A percentile compares a stretch with the other conserved stretches of the same genome.
These are phyloP conservation scores for Hippasteria phrygiana DNA, from an alignment of 53 echinoderm and acorn worm species.

Conservation along the genomic window DNA sequence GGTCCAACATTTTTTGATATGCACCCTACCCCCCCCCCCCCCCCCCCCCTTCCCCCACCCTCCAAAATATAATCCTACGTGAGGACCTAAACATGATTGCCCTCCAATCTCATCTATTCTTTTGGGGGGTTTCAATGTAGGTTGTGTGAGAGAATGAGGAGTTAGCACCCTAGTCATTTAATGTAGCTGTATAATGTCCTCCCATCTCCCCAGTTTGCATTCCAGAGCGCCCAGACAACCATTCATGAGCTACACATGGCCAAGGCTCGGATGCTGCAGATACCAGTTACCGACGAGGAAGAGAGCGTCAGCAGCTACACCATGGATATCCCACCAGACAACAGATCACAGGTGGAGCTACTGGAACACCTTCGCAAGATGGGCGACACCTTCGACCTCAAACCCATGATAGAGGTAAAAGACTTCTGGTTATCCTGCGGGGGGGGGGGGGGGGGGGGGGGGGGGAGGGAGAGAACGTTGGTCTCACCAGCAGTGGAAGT, in stretches of 20 bases:
- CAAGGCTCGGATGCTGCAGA: conserved; percentile 52
- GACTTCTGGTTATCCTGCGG: no score
- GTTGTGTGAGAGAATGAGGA: no score
- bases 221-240: conserved; percentile 80
- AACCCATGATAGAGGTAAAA: conserved; percentile 72
- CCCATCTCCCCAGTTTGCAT: conserved; percentile 75
- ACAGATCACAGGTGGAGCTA: conserved; percentile 69
- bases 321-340: conserved; percentile 46
- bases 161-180: no score
- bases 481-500: no score
- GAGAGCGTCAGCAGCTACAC: conserved; percentile 67
- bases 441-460: not conserved
- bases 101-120: no score
- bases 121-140: no score
- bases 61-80: no score
- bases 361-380: conserved; percentile 77
- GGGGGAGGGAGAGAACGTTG: not conserved
- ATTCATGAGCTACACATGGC: conserved; percentile 75
- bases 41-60: no score
- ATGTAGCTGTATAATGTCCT: no score
- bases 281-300: conserved; percentile 37
- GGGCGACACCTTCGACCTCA: conserved; percentile 78
- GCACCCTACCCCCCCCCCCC: no score
- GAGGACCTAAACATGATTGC: no score
- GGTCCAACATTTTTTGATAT: no score